These are phyloP conservation scores for Lycocerus yunnanus DNA, from an alignment of 2,888 invertebrate genomes.

Conservation along the genomic window DNA sequence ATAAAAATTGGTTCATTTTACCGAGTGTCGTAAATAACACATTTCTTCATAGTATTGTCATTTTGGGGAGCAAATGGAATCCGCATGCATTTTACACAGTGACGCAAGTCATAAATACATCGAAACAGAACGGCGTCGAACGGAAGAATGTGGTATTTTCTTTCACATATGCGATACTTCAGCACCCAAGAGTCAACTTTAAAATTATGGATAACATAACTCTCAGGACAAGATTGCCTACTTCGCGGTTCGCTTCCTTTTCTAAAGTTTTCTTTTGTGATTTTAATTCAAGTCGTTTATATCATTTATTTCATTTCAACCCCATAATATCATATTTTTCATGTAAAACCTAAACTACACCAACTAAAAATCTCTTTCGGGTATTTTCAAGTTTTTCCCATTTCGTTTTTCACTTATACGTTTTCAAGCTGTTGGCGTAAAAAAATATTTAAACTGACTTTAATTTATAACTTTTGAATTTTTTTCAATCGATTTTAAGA, in stretches of 20 bases:
- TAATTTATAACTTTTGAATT: not conserved
- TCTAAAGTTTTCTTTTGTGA: constrained; percentile 38
- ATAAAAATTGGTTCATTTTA: constrained; percentile 44
- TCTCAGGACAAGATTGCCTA: constrained; percentile 44
- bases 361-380: not conserved
- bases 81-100: constrained; percentile 43
- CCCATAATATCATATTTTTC: constrained; percentile 19
- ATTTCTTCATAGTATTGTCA: constrained; percentile 40
- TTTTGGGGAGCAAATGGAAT: constrained; percentile 45
- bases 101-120: constrained; percentile 47
- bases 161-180: constrained; percentile 43
- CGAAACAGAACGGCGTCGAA: constrained; percentile 41
- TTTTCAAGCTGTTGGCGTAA: not conserved
- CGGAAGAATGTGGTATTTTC: constrained; percentile 47
- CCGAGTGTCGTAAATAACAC: constrained; percentile 47
- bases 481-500: not conserved
- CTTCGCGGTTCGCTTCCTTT: constrained; percentile 49
- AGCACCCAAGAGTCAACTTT: constrained; percentile 32
- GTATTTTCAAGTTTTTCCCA: not conserved
- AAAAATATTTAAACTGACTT: not conserved
- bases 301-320: constrained; percentile 17
- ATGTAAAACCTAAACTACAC: constrained; percentile 6
- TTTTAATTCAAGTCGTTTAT: constrained; percentile 40
- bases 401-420: not conserved
- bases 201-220: constrained; percentile 42